Conservation (phyloP, 1,140 invertebrate species). For the Drosophila bifasciata region DNA sequence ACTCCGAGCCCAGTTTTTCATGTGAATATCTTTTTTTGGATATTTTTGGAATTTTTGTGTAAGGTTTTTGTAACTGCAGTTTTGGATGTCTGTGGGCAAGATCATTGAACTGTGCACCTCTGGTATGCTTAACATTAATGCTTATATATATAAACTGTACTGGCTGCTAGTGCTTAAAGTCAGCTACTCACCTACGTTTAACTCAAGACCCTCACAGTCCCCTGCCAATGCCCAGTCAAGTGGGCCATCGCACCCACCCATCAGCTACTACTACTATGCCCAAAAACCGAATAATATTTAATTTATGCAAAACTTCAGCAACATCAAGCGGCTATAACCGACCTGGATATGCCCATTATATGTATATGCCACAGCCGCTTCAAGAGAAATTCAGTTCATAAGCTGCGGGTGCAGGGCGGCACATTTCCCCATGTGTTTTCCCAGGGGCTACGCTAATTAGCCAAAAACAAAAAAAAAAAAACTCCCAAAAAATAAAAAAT, state of each 20-base stretch:
- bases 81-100: no score
- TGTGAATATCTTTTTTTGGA: no score
- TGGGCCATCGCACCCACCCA: slow-evolving; percentile 46
- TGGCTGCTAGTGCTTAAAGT: no score
- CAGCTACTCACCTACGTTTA: slow-evolving; percentile 1
- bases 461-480: slow-evolving; percentile 75
- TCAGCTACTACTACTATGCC: slow-evolving; percentile 29
- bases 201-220: background rate
- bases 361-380: slow-evolving; percentile 28
- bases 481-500: slow-evolving; percentile 26
- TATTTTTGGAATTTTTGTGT: no score
- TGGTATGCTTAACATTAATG: no score
- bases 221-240: slow-evolving; percentile 28
- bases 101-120: no score
- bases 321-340: slow-evolving; percentile 38
- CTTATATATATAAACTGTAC: no score
- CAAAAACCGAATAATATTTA: slow-evolving; percentile 54
- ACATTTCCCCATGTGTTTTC: slow-evolving; percentile 70
- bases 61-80: no score
- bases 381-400: slow-evolving; percentile 67
- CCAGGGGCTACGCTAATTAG: slow-evolving; percentile 78
- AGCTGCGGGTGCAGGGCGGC: slow-evolving; percentile 46
- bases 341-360: slow-evolving; percentile 62
- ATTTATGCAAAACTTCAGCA: slow-evolving; percentile 72
- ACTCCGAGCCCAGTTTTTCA: no score